A percentile compares a stretch with the other conserved stretches of the same genome.
Evolutionary conservation across 2,113 vertebrate genomes (phyloP).

Genomic region (Corydoras sp.): DNA sequence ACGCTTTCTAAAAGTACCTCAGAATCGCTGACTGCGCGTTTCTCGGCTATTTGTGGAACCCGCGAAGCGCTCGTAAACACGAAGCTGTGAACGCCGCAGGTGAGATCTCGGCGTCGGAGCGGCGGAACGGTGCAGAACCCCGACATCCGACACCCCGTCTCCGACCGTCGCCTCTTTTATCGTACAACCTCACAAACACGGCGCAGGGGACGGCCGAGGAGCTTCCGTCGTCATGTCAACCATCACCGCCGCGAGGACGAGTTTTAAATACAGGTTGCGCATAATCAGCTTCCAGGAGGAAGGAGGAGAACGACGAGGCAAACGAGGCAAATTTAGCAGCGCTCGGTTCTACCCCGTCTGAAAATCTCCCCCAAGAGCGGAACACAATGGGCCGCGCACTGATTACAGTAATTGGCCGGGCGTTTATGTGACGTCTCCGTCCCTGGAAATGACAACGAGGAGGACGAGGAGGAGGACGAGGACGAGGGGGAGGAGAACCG

Average conservation of each 20-base stretch:
- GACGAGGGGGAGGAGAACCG: constrained; percentile 29
- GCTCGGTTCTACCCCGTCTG: constrained; percentile 3
- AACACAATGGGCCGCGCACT: constrained; percentile 23
- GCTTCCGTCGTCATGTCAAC: background rate
- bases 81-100: constrained; percentile 8
- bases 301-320: too few species aligned
- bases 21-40: constrained; percentile 13
- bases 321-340: constrained; percentile 22
- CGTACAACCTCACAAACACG: too few species aligned
- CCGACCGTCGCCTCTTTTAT: too few species aligned
- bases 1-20: background rate
- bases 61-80: constrained; percentile 5
- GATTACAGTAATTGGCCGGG: constrained; percentile 45
- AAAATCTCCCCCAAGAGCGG: constrained; percentile 12
- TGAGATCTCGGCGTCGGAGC: background rate
- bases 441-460: constrained; percentile 35
- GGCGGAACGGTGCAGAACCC: background rate
- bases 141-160: too few species aligned
- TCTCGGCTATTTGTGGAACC: constrained; percentile 17
- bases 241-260: background rate
- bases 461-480: constrained; percentile 19
- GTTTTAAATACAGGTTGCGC: background rate
- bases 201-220: too few species aligned
- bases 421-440: constrained; percentile 35
- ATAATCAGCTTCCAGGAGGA: too few species aligned